phyloP scores from a whole-genome alignment of 1,140 invertebrate species.

The Polypedilum vanderplanki region DNA sequence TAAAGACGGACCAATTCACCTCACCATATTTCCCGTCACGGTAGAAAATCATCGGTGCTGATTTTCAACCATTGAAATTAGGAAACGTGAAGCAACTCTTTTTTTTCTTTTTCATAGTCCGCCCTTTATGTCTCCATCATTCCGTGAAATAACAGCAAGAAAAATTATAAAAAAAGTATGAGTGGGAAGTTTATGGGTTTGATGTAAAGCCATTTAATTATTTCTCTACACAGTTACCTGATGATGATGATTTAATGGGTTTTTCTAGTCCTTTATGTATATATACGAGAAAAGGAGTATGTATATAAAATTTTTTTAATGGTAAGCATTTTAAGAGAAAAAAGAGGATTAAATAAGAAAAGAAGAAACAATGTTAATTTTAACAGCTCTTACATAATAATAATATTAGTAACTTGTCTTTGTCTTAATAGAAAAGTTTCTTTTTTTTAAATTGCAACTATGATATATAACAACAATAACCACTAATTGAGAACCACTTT shows the following conservation, averaged over 20 bases:
- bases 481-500: no score
- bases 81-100: background rate
- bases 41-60: background rate
- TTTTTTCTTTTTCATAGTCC: background rate
- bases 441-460: no score
- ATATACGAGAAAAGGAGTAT: background rate
- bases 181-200: background rate
- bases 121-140: background rate
- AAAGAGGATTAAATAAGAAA: conserved; percentile 26
- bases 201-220: conserved; percentile 12
- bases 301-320: background rate
- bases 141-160: background rate
- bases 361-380: conserved; percentile 31
- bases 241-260: conserved; percentile 27
- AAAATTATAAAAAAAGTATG: background rate
- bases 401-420: conserved; percentile 32
- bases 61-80: background rate
- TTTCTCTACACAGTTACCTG: conserved; percentile 22
- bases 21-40: background rate
- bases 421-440: background rate
- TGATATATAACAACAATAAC: no score
- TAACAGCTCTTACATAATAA: background rate
- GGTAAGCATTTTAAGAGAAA: conserved; percentile 1
- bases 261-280: conserved; percentile 24
- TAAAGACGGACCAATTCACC: background rate